Conservation (phyloP, 2,888 invertebrate species). For the Drosophila anomalipes region DNA sequence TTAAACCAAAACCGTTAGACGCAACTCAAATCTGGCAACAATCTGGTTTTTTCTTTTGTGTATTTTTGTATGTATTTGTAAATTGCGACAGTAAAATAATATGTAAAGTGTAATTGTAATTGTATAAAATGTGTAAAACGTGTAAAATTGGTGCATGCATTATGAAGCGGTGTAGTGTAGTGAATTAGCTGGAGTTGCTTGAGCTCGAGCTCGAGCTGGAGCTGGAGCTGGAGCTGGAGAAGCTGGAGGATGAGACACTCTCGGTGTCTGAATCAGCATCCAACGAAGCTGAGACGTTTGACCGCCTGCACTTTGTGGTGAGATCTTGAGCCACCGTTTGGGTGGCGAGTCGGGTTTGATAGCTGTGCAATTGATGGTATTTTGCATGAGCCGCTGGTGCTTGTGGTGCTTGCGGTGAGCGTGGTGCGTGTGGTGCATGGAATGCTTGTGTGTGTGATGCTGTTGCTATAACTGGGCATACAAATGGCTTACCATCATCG, state of each 20-base stretch:
- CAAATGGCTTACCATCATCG: constrained; percentile 73
- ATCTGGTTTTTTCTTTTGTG: constrained; percentile 3
- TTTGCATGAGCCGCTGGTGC: constrained; percentile 43
- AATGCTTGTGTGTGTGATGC: constrained; percentile 24
- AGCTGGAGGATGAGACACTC: constrained; percentile 39
- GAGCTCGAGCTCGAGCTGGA: constrained; percentile 29
- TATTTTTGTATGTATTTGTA: constrained; percentile 45
- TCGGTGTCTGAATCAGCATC: constrained; percentile 42
- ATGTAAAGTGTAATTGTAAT: constrained; percentile 9
- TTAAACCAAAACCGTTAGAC: constrained; percentile 25
- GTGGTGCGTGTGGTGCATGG: constrained; percentile 29
- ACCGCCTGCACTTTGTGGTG: constrained; percentile 49
- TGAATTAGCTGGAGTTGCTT: constrained; percentile 2
- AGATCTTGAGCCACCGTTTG: constrained; percentile 73
- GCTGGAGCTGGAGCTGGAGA: constrained; percentile 24
- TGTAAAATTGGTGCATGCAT: constrained; percentile 12
- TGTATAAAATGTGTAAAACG: constrained; percentile 28
- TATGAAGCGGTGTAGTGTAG: constrained; percentile 18
- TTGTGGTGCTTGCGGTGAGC: neutral
- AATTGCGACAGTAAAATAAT: constrained; percentile 15
- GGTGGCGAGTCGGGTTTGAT: constrained; percentile 56
- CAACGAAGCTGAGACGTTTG: constrained; percentile 21
- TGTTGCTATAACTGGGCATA: constrained; percentile 52
- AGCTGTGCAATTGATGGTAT: constrained; percentile 33
- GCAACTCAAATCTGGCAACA: neutral